phyloP scores from a whole-genome alignment of 2,888 invertebrate genomes.

The Orthonevra nobilis region DNA sequence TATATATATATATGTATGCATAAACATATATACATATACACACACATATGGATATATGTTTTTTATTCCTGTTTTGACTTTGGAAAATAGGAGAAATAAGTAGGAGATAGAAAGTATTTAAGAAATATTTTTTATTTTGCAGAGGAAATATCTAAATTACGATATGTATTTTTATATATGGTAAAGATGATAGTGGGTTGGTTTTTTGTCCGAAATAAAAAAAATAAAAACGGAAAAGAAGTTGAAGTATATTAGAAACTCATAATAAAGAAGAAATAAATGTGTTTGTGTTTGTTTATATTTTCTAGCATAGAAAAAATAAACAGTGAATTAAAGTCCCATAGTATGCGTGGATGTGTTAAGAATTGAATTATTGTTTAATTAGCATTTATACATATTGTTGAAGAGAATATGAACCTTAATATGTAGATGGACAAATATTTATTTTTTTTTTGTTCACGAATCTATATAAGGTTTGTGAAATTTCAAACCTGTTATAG shows the following conservation, averaged over 20 bases:
- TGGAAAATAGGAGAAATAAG: slow-evolving; percentile 4
- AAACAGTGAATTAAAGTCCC: not conserved
- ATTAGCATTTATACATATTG: too few relatives aligned
- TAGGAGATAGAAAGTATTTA: slow-evolving; percentile 64
- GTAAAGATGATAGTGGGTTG: slow-evolving; percentile 1
- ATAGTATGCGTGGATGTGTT: not conserved
- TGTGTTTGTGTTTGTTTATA: slow-evolving; percentile 11
- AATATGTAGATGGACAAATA: too few relatives aligned
- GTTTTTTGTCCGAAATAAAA: not conserved
- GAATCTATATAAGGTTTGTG: too few relatives aligned
- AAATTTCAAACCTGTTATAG: too few relatives aligned
- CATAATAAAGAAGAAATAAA: slow-evolving; percentile 23
- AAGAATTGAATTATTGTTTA: too few relatives aligned
- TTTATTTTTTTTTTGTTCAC: too few relatives aligned
- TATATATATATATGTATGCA: slow-evolving; percentile 3
- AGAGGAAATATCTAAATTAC: slow-evolving; percentile 68
- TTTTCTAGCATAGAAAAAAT: not conserved
- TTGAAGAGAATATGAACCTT: too few relatives aligned
- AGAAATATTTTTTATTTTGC: slow-evolving; percentile 39
- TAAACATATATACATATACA: too few relatives aligned
- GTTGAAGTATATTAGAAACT: not conserved
- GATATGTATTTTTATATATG: slow-evolving; percentile 9
- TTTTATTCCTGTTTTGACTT: slow-evolving; percentile 23
- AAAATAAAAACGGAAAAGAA: slow-evolving; percentile 8
- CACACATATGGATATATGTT: too few relatives aligned